Conservation (phyloP, 23 tunicate genomes). For the Styela clava region DNA sequence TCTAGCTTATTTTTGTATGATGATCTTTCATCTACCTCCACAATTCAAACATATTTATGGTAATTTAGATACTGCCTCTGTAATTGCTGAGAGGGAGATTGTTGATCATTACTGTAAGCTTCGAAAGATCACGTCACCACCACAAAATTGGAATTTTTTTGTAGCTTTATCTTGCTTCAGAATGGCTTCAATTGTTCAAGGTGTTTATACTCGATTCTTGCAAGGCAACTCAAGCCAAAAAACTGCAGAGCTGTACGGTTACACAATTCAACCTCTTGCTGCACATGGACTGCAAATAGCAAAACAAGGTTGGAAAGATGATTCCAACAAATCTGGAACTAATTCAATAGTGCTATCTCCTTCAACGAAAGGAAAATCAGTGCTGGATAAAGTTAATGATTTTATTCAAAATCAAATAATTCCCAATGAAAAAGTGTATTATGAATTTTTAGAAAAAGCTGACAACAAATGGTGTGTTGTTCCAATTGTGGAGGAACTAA, state of each 20-base stretch:
- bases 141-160: conserved; percentile 76
- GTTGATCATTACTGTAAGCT: conserved; percentile 54
- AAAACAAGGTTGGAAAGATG: not conserved
- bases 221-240: conserved; percentile 81
- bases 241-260: conserved; percentile 35
- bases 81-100: conserved; percentile 40
- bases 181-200: conserved; percentile 75
- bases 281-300: conserved; percentile 44
- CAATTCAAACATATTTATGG: conserved; percentile 23
- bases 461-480: conserved; percentile 58
- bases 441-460: conserved; percentile 21
- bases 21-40: conserved; percentile 46
- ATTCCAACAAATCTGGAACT: not conserved
- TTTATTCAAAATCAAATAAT: conserved; percentile 46
- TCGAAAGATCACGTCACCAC: conserved; percentile 65
- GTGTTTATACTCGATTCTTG: conserved; percentile 60
- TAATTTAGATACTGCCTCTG: conserved; percentile 1
- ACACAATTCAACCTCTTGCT: conserved; percentile 45
- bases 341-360: conserved; percentile 43
- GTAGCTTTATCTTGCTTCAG: conserved; percentile 64
- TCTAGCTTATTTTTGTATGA: conserved; percentile 72
- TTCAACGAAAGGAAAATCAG: conserved; percentile 53
- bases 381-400: conserved; percentile 54
- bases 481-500: conserved; percentile 52
- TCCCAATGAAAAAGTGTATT: conserved; percentile 48